A percentile compares a stretch with the other conserved stretches of the same genome.
Conservation (phyloP, 1,140 invertebrate genomes). For the Laodelphax striatellus region DNA sequence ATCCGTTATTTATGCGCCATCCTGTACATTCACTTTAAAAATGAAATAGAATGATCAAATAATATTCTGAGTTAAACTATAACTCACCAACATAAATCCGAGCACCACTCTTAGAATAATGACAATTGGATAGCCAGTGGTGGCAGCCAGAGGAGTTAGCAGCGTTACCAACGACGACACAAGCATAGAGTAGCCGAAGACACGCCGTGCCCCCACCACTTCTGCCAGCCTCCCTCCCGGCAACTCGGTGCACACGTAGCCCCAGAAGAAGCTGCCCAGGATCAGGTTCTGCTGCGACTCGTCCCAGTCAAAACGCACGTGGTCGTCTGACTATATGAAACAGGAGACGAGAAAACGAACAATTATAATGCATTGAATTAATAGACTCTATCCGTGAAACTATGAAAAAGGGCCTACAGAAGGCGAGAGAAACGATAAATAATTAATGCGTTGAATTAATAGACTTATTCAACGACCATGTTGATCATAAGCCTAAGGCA, state of each 20-base stretch:
- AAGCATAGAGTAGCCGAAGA: constrained; percentile 77
- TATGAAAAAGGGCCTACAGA: too few relatives aligned
- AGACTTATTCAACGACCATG: too few relatives aligned
- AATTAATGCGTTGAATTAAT: too few relatives aligned
- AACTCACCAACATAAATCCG: constrained; percentile 53
- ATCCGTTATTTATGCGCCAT: too few relatives aligned
- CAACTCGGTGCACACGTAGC: constrained; percentile 77
- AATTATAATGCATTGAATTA: too few relatives aligned
- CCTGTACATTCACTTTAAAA: too few relatives aligned
- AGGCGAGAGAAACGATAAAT: too few relatives aligned
- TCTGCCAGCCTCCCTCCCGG: constrained; percentile 78
- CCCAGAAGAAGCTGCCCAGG: constrained; percentile 80
- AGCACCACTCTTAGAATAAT: constrained; percentile 50
- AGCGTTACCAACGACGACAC: constrained; percentile 69
- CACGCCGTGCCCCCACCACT: constrained; percentile 62
- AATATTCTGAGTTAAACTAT: too few relatives aligned
- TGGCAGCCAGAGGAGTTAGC: constrained; percentile 62
- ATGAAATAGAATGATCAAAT: too few relatives aligned
- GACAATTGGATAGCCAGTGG: constrained; percentile 44
- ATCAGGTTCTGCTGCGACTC: constrained; percentile 63
- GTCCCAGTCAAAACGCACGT: constrained; percentile 49
- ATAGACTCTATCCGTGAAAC: too few relatives aligned
- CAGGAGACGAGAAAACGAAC: too few relatives aligned
- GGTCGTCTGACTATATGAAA: not conserved
- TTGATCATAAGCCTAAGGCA: too few relatives aligned